A percentile compares a stretch with the other conserved stretches of the same genome.
These are phyloP conservation scores for Drosophila sordidula DNA, from an alignment of 2,888 invertebrate species.

Conservation along the genomic window DNA sequence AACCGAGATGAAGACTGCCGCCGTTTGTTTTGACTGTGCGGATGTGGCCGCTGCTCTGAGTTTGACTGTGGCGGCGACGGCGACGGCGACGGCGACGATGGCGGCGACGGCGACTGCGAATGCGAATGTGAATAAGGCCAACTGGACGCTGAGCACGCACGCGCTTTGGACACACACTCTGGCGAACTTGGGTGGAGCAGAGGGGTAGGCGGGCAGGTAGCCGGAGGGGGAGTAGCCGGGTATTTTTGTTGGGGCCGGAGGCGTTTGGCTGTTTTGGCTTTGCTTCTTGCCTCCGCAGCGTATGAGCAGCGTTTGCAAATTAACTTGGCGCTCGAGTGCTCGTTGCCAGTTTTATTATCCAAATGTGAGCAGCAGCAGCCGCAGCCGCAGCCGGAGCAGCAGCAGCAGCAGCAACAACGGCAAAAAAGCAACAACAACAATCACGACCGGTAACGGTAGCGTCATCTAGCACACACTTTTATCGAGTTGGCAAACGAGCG, in stretches of 20 bases:
- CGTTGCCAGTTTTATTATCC: constrained; percentile 81
- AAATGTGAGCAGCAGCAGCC: constrained; percentile 71
- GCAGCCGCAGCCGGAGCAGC: constrained; percentile 29
- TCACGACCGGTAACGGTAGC: constrained; percentile 69
- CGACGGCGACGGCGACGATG: not conserved
- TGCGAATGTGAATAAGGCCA: constrained; percentile 20
- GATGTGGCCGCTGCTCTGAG: constrained; percentile 11
- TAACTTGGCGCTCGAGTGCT: constrained; percentile 81
- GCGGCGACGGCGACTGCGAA: not conserved
- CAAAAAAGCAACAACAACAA: constrained; percentile 37
- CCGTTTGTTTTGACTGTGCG: constrained; percentile 34
- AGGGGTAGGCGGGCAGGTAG: not conserved
- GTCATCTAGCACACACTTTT: constrained; percentile 76
- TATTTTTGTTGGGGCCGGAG: constrained; percentile 14
- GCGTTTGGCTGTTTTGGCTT: constrained; percentile 39
- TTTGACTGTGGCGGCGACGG: not conserved
- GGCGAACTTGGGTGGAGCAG: not conserved
- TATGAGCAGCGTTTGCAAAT: constrained; percentile 78
- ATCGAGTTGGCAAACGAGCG: constrained; percentile 67
- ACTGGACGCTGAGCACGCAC: constrained; percentile 62
- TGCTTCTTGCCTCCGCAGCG: constrained; percentile 71
- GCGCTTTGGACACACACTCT: constrained; percentile 55
- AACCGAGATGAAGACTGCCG: constrained; percentile 65
- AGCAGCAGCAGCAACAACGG: constrained; percentile 28
- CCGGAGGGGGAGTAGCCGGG: not conserved